Conservation (phyloP, 2,797 vertebrate species). For the Sebastes itinus region DNA sequence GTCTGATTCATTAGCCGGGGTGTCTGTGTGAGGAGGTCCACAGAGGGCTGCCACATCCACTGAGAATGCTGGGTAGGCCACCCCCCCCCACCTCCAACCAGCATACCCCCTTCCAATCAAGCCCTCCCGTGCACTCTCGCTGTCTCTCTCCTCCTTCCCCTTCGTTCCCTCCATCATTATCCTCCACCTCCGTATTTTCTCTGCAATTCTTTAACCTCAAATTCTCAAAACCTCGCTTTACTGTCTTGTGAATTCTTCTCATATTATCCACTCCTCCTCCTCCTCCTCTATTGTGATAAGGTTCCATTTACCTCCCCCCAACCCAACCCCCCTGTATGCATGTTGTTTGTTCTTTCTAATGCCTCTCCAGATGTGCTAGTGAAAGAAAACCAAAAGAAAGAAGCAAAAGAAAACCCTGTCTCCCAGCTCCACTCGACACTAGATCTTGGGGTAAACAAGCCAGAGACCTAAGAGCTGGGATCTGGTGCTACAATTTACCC, state of each 20-base stretch:
- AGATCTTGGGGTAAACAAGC: conserved; percentile 58
- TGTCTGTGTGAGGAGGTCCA: conserved; percentile 88
- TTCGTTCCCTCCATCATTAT: conserved; percentile 53
- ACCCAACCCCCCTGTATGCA: conserved; percentile 9
- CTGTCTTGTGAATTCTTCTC: conserved; percentile 38
- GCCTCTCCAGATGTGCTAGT: conserved; percentile 53
- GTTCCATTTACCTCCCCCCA: conserved; percentile 33
- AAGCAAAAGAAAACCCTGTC: conserved; percentile 14
- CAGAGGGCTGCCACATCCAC: conserved; percentile 84
- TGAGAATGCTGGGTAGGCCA: conserved; percentile 68
- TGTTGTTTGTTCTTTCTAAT: conserved; percentile 68
- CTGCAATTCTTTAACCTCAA: conserved; percentile 41
- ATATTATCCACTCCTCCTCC: conserved; percentile 34
- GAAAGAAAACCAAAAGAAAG: conserved; percentile 19
- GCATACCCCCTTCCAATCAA: conserved; percentile 56
- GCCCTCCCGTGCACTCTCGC: conserved; percentile 39
- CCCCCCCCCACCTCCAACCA: conserved; percentile 12
- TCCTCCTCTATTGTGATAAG: conserved; percentile 23
- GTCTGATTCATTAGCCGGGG: conserved; percentile 91
- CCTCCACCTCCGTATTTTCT: conserved; percentile 52
- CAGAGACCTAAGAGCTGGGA: conserved; percentile 44
- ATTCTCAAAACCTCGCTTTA: conserved; percentile 47
- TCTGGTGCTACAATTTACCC: conserved; percentile 61
- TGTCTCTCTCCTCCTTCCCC: conserved; percentile 42
- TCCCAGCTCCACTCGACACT: conserved; percentile 29